Conservation (phyloP, 2,113 vertebrate genomes). For the Cercopithecus mona region DNA sequence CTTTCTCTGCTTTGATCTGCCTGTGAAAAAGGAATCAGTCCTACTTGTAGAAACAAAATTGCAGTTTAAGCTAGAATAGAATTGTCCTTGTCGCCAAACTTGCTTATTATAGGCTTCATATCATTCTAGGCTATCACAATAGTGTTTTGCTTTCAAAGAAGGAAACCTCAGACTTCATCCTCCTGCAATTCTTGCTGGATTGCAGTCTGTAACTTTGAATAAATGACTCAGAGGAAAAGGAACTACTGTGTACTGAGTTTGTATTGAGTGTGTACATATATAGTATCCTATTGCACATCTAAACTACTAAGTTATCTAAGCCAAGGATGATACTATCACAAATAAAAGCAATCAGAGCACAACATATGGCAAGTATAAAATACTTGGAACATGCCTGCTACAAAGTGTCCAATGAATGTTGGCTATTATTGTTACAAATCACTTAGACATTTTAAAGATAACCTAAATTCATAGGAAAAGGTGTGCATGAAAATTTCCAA, state of each 20-base stretch:
- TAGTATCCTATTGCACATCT: not conserved
- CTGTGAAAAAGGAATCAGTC: not conserved
- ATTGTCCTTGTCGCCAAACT: not conserved
- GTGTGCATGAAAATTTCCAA: not conserved
- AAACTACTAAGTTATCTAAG: not conserved
- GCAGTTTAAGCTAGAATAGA: not conserved
- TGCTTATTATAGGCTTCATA: not conserved
- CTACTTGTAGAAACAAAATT: not conserved
- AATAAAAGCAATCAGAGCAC: not conserved
- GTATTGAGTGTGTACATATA: not conserved
- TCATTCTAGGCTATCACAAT: not conserved
- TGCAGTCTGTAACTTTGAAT: not conserved
- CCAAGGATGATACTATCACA: not conserved
- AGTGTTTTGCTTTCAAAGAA: not conserved
- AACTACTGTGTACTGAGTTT: not conserved
- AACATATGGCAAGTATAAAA: not conserved
- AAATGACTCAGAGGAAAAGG: not conserved
- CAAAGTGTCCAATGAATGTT: not conserved
- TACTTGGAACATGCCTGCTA: not conserved
- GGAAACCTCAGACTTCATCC: not conserved
- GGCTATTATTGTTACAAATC: not conserved
- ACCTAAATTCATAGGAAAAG: not conserved
- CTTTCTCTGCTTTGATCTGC: not conserved
- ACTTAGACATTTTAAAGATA: not conserved
- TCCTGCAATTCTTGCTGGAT: not conserved